A percentile compares a stretch with the other conserved stretches of the same genome.
Conservation (phyloP, 2,797 vertebrate species). For the Botia kubotai region DNA sequence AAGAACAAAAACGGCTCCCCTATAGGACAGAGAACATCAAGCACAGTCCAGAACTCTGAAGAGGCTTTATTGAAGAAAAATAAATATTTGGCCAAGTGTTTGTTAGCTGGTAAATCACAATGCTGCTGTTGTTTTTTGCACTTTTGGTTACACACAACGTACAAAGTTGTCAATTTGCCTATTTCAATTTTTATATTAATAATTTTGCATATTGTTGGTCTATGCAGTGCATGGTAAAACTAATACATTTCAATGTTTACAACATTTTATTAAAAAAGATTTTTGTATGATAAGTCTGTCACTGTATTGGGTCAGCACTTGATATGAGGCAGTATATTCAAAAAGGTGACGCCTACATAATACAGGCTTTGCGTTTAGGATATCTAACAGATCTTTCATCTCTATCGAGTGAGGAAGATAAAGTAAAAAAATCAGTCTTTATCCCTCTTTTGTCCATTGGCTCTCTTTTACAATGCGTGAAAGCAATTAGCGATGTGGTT, state of each 20-base stretch:
- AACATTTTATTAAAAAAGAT: background rate
- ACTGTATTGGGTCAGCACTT: background rate
- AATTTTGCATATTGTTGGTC: background rate
- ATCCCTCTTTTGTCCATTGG: slow-evolving; percentile 77
- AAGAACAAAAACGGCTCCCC: slow-evolving; percentile 15
- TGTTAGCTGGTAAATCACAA: background rate
- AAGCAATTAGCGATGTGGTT: slow-evolving; percentile 81
- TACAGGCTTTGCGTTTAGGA: background rate
- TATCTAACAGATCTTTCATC: slow-evolving; percentile 71
- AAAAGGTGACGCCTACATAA: background rate
- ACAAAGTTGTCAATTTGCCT: background rate
- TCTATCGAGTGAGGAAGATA: slow-evolving; percentile 73
- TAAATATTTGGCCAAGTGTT: background rate
- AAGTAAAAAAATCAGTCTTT: slow-evolving; percentile 79
- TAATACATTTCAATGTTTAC: background rate
- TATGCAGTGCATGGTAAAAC: background rate
- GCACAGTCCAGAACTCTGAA: background rate
- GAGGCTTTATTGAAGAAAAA: background rate
- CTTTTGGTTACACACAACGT: slow-evolving; percentile 10
- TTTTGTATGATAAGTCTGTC: background rate
- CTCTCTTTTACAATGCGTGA: slow-evolving; percentile 76
- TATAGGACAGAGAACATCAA: slow-evolving; percentile 9
- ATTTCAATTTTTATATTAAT: background rate
- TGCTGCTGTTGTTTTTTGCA: slow-evolving; percentile 8
- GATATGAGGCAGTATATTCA: background rate